Percentiles rank a stretch among this genome's conserved stretches.
phyloP scores from a whole-genome alignment of 2,113 vertebrate species.

The Forbesichthys agassizii region DNA sequence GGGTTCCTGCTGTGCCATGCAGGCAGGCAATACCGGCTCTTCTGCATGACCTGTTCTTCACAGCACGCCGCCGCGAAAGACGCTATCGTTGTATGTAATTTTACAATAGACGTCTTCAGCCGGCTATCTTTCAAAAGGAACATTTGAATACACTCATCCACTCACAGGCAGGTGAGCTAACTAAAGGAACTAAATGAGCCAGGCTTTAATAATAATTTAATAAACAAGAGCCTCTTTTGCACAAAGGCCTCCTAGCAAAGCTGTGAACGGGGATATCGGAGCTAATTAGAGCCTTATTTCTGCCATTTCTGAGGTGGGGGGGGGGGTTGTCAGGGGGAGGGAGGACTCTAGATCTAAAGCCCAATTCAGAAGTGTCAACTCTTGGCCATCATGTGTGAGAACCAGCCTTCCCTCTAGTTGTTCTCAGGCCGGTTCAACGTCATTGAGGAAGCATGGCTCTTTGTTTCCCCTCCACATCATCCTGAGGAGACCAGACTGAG shows the following conservation, averaged over 20 bases:
- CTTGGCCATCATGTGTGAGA: slow-evolving; percentile 74
- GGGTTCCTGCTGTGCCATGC: slow-evolving; percentile 43
- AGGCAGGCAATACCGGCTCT: slow-evolving; percentile 44
- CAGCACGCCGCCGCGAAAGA: slow-evolving; percentile 21
- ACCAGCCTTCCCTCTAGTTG: slow-evolving; percentile 63
- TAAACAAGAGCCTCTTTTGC: neutral
- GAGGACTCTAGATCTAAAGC: slow-evolving; percentile 52
- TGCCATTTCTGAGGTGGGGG: neutral
- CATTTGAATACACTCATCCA: too few species aligned
- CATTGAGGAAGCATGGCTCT: slow-evolving; percentile 64
- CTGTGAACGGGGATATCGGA: slow-evolving; percentile 57
- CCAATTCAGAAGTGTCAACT: slow-evolving; percentile 67
- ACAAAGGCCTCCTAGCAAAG: slow-evolving; percentile 8
- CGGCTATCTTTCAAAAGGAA: too few species aligned
- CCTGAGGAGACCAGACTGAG: slow-evolving; percentile 64
- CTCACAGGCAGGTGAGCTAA: too few species aligned
- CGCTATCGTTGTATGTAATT: neutral
- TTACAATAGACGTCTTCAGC: too few species aligned
- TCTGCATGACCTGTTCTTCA: slow-evolving; percentile 53
- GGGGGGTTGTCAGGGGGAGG: too few species aligned
- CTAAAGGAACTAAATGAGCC: too few species aligned
- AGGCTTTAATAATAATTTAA: too few species aligned
- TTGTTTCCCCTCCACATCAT: slow-evolving; percentile 60
- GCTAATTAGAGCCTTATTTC: slow-evolving; percentile 72
- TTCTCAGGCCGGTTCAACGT: slow-evolving; percentile 71